Base-by-base conservation (phyloP, 2,888 invertebrate genomes). In the Pilophorus perplexus region DNA sequence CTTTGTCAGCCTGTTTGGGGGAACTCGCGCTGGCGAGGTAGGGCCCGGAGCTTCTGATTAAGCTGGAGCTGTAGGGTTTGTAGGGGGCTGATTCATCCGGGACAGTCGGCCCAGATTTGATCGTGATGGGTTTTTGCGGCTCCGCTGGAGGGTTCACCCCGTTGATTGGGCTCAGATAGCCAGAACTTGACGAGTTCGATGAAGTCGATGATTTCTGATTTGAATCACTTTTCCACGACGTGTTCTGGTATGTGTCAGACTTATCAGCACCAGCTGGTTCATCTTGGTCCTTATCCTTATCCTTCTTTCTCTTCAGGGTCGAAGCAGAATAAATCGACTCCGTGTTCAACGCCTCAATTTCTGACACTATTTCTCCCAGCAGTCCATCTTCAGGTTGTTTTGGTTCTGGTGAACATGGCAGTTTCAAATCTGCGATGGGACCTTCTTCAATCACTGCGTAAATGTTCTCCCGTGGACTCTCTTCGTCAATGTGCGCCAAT, bases 391-490 rank as follows among this genome's bases (percentile, higher is more conserved):
- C 79, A 16, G 23, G 25, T 8, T 14, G 5, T 27, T 59, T 59
- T 2, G 12, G 5, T 3, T 33, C 62, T 20, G 20, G 44, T 0
- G 78, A 78, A 74, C 79, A 80, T 0, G 80, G 81, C 10, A 79
- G 70, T 59, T 72, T 75, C 27, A 25, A n/a, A 1, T 62, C 62
- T 20, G 46, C 28, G 0, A 81, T 79, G 0, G 88, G 85, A 33
- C 84, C 83, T 75, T 92, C 92, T 74, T 92, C 91, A 55, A 92
- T 92, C 0, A 91, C 88, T 0, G 91, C 90, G 75, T 92, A 92
- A 70, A 92, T 92, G 74, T 90, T 91, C 74, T 91, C 91, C 16
- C 77, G 78, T 0, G 84, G 83, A 68, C 77, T 77, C 73, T 81
- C 83, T 70, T 82, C 81, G 68, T 82, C 81, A 54, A 86, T 85